Evolutionary conservation across 2,797 vertebrate species (phyloP), one percentile per base, ranked within the genome.

Genomic region (Oryzias sinensis): DNA sequence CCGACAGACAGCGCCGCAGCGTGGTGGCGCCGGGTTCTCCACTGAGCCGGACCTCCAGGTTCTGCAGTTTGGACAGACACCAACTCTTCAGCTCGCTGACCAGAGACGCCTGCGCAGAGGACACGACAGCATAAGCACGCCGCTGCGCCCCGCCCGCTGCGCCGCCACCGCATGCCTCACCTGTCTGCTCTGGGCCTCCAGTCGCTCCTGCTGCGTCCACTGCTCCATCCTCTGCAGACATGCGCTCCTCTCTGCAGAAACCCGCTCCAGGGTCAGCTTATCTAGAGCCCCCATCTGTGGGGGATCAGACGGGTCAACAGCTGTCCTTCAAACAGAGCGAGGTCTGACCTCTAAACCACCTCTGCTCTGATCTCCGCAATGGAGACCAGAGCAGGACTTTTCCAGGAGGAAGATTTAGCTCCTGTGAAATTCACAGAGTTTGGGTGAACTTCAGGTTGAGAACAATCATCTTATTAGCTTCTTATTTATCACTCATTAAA

Each of bases 21-120:
- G 58, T 70, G 56, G 54, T 6, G 33, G 59, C 6, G 50, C 80
- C 74, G 53, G 89, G 86, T 20, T 96, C 95, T 57, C 92, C 93
- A 17, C 90, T 90, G 72, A 96, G 87, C 53, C 89, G 93, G 46
- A 91, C 74, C 81, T 99, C 96, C 81, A 97, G 90, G 81, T 90
- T 93, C 77, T 98, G 95, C 75, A 99, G 94, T 90, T 96, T 97
- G 61, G 96, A 85, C 85, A 94, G 72, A 85, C 96, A 98, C 97
- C 97, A 99, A 68, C 87, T 94, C 90, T 98, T 98, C 84, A 99
- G 88, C 76, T 99, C 96, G 15, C 88, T 90, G 1, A 94, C 93
- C 79, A 97, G 88, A 5, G 94, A 95, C 6, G 80, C 87, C 96
- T 98, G 70, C 48, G 62, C 13, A 62, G 1, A 11, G 5, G 29